Evolutionary conservation across 2,888 invertebrate species (phyloP).

Genomic region (Sinotaia quadrata): DNA sequence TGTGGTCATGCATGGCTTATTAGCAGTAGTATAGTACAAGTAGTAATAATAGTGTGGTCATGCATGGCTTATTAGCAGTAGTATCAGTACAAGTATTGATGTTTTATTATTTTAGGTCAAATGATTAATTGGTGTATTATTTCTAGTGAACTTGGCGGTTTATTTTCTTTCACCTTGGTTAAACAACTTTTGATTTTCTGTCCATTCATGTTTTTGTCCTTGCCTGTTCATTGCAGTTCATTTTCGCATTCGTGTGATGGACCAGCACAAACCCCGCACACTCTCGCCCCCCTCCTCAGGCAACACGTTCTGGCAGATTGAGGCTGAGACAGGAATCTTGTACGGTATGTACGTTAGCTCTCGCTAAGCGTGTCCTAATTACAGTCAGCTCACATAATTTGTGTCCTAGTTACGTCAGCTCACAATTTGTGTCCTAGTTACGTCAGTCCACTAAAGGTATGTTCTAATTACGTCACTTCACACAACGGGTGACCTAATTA

Average conservation of each 20-base stretch:
- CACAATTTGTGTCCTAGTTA: no score
- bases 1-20: no score
- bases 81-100: neutral
- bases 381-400: no score
- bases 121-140: neutral
- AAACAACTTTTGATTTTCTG: neutral
- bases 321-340: slow-evolving; percentile 69
- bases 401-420: no score
- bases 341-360: slow-evolving; percentile 50
- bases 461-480: no score
- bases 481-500: no score
- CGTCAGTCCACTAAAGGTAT: no score
- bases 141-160: neutral
- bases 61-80: no score
- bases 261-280: slow-evolving; percentile 70
- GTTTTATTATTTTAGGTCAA: neutral
- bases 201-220: neutral
- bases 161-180: neutral
- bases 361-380: no score
- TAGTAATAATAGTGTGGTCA: no score
- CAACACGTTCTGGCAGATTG: slow-evolving; percentile 72
- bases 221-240: slow-evolving; percentile 59
- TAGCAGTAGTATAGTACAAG: no score
- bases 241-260: slow-evolving; percentile 70
- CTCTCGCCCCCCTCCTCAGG: slow-evolving; percentile 71